Evolutionary conservation across 2,888 invertebrate genomes (phyloP).

Genomic region (Colletes collaris): DNA sequence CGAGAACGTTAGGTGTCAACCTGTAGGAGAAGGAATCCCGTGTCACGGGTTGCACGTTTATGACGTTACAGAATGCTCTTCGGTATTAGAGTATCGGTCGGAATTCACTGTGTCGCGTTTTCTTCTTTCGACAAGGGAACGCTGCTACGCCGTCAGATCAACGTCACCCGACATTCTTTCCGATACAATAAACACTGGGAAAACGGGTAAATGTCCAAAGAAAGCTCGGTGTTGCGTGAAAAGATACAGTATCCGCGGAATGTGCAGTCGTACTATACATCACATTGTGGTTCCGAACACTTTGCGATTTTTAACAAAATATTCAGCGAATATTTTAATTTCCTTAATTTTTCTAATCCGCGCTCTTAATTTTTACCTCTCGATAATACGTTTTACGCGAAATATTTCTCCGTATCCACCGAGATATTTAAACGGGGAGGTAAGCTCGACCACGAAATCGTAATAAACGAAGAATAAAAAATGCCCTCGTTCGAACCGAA

Average conservation of each 20-base stretch:
- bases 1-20: not conserved
- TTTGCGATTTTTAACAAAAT: no score
- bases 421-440: no score
- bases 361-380: no score
- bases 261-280: not conserved
- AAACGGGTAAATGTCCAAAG: conserved; percentile 34
- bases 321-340: no score
- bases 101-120: conserved; percentile 22
- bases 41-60: conserved; percentile 11
- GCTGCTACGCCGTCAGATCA: conserved; percentile 36
- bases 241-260: conserved; percentile 7
- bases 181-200: conserved; percentile 54
- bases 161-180: conserved; percentile 53
- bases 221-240: conserved; percentile 18
- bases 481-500: not conserved
- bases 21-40: not conserved
- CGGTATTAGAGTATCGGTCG: conserved; percentile 31
- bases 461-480: conserved; percentile 17
- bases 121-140: conserved; percentile 3
- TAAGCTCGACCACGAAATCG: conserved; percentile 34
- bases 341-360: no score
- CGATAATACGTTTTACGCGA: no score
- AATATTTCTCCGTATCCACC: no score
- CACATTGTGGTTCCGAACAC: not conserved
- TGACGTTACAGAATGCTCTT: conserved; percentile 34